Evolutionary conservation across 1,140 invertebrate genomes (phyloP).

Genomic region (Drosophila santomea): DNA sequence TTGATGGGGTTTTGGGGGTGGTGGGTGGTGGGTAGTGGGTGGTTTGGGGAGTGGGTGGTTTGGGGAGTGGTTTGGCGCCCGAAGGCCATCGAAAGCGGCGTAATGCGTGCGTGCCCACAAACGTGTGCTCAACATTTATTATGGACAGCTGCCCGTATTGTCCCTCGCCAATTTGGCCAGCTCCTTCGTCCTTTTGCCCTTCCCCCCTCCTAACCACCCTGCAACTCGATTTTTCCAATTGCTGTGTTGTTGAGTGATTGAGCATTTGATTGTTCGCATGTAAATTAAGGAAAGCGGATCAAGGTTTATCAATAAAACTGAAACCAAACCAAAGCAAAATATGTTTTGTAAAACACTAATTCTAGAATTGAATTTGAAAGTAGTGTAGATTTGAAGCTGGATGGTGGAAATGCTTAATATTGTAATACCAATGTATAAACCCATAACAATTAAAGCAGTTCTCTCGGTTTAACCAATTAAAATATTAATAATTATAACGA

Average conservation of each 20-base stretch:
- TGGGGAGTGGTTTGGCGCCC: background rate
- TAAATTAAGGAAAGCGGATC: constrained; percentile 9
- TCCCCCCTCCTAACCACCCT: background rate
- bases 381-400: too few species aligned
- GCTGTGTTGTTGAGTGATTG: constrained; percentile 34
- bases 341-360: too few species aligned
- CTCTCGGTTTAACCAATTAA: too few species aligned
- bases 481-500: background rate
- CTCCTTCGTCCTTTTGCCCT: background rate
- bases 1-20: too few species aligned
- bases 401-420: too few species aligned
- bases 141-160: constrained; percentile 19
- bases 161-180: constrained; percentile 5
- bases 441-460: too few species aligned
- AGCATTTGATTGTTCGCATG: constrained; percentile 37
- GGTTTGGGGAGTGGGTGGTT: too few species aligned
- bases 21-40: too few species aligned
- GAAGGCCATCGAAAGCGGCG: constrained; percentile 20
- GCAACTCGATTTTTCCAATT: constrained; percentile 16
- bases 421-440: too few species aligned
- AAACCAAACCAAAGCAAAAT: background rate
- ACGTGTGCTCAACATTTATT: constrained; percentile 38
- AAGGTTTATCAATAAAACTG: background rate
- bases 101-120: constrained; percentile 44
- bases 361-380: too few species aligned